phyloP scores from a whole-genome alignment of 2,113 vertebrate genomes.

The Rynchops niger region DNA sequence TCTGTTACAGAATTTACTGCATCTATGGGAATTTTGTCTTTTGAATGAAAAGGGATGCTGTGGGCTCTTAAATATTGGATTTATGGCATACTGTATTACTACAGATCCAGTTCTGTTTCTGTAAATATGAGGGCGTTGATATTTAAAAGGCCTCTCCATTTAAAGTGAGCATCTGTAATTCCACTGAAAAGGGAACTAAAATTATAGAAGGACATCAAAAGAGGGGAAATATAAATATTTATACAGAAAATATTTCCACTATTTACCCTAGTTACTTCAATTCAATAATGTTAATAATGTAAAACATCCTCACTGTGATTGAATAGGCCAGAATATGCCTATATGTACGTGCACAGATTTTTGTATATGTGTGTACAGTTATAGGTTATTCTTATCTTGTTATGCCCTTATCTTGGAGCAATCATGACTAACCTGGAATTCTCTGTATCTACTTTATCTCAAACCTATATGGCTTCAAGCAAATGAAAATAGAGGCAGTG shows the following conservation, averaged over 20 bases:
- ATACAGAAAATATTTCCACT: background rate
- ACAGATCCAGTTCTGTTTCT: background rate
- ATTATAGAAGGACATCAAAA: background rate
- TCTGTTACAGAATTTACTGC: background rate
- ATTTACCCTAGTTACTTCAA: background rate
- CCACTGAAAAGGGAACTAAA: background rate
- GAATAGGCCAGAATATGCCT: background rate
- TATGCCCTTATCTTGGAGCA: fast-evolving
- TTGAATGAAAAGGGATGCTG: background rate
- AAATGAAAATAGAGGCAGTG: background rate
- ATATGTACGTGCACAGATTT: background rate
- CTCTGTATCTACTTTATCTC: background rate
- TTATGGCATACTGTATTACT: background rate
- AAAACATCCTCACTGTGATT: background rate
- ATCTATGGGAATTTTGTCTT: background rate
- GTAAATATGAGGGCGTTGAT: background rate
- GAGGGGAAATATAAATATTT: background rate
- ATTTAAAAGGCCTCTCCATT: background rate
- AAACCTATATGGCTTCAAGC: background rate
- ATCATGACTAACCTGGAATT: background rate
- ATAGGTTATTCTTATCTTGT: background rate
- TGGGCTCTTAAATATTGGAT: background rate
- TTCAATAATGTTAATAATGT: background rate
- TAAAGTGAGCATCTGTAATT: background rate
- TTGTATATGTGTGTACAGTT: background rate